Conservation (phyloP, 2,888 invertebrate genomes). For the Athalia cordata region DNA sequence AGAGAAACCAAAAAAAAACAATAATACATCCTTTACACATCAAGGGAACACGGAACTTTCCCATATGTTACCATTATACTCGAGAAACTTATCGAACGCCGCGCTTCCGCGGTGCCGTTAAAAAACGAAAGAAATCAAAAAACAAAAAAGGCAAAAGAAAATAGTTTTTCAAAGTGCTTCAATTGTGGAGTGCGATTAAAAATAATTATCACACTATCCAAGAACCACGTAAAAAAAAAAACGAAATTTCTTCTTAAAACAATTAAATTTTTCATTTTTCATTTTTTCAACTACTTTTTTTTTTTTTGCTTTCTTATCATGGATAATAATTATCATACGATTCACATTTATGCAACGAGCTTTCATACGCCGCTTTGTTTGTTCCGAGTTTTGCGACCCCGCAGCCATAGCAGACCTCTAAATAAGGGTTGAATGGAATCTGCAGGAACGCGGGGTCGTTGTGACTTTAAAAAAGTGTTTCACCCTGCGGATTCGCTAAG, state of each 20-base stretch:
- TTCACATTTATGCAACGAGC: background rate
- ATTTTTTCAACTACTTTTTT: background rate
- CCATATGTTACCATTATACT: too few species aligned
- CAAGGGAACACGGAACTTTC: too few species aligned
- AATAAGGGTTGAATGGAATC: too few species aligned
- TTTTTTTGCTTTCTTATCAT: background rate
- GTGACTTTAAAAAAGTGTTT: too few species aligned
- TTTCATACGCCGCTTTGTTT: too few species aligned
- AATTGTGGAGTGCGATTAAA: constrained; percentile 14
- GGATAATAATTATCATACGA: background rate
- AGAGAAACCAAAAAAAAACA: background rate
- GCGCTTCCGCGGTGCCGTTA: background rate
- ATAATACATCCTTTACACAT: background rate
- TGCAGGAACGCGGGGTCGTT: too few species aligned
- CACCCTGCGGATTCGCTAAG: too few species aligned
- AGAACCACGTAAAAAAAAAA: too few species aligned
- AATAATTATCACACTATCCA: background rate
- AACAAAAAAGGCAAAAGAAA: too few species aligned
- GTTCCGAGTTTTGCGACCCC: too few species aligned
- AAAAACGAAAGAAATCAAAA: too few species aligned
- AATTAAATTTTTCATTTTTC: background rate
- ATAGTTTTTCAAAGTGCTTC: constrained; percentile 12
- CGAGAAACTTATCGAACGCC: background rate
- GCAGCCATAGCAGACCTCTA: too few species aligned
- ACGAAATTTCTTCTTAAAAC: background rate